phyloP scores from a whole-genome alignment of 2,113 vertebrate genomes.

The Aleadryas rufinucha region DNA sequence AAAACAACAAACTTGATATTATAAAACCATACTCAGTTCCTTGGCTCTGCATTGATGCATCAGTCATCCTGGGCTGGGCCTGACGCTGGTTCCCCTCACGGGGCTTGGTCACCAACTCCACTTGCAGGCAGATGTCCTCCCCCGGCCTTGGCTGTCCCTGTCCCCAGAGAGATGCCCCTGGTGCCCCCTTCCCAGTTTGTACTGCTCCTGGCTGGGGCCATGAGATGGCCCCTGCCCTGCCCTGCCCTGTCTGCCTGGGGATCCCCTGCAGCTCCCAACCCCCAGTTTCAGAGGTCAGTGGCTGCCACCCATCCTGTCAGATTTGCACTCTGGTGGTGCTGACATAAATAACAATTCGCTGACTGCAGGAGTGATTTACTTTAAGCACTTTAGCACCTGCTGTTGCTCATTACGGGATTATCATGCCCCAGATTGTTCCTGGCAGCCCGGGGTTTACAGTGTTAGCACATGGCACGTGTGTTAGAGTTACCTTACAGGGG shows the following conservation, averaged over 20 bases:
- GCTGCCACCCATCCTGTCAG: neutral
- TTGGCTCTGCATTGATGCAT: neutral
- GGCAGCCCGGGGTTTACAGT: constrained; percentile 24
- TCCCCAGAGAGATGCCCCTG: neutral
- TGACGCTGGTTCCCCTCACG: neutral
- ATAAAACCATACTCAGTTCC: neutral
- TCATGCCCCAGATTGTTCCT: constrained; percentile 49
- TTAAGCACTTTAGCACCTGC: constrained; percentile 73
- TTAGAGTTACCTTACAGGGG: neutral
- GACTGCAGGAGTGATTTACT: constrained; percentile 60
- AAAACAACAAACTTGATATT: neutral
- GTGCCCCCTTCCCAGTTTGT: neutral
- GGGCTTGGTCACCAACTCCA: neutral
- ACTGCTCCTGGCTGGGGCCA: neutral
- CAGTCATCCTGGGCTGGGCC: neutral
- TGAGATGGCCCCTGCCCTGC: neutral
- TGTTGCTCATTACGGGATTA: constrained; percentile 73
- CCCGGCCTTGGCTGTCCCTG: neutral
- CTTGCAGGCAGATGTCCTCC: neutral
- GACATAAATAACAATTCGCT: constrained; percentile 58
- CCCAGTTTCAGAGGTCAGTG: neutral
- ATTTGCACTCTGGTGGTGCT: constrained; percentile 1
- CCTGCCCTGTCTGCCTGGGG: neutral
- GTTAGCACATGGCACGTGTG: neutral
- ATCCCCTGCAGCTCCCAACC: neutral